Percentiles rank a stretch among this genome's conserved stretches.
These are phyloP conservation scores for Helicolenus hilgendorfi DNA, from an alignment of 2,797 vertebrate genomes.

Conservation along the genomic window DNA sequence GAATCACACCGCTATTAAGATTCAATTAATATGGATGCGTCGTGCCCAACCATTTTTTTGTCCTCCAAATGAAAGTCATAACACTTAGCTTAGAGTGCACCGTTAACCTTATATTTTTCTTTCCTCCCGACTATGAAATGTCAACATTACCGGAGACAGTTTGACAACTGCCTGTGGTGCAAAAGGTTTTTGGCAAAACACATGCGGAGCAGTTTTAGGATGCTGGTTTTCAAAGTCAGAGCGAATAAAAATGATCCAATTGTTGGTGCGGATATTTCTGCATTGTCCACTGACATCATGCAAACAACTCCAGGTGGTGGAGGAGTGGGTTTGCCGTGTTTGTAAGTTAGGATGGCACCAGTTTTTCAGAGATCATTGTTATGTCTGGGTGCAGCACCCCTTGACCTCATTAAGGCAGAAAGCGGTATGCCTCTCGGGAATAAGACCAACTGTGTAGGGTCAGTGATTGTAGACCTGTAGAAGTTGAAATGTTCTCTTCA, in stretches of 20 bases:
- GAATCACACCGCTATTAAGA: neutral
- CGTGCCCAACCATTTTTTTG: neutral
- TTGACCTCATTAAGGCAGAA: conserved; percentile 44
- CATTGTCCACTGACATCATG: neutral
- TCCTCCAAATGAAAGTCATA: neutral
- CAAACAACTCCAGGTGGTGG: neutral
- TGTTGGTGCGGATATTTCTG: conserved; percentile 14
- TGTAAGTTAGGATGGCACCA: neutral
- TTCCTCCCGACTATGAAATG: conserved; percentile 13
- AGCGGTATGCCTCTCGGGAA: conserved; percentile 28
- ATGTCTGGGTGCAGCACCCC: conserved; percentile 23
- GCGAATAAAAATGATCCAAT: neutral
- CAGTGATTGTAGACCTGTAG: conserved; percentile 35
- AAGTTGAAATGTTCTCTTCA: conserved; percentile 56
- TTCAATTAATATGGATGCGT: neutral
- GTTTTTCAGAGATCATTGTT: conserved; percentile 33
- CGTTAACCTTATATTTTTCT: conserved; percentile 4
- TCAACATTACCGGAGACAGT: conserved; percentile 24
- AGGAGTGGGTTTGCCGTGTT: conserved; percentile 7
- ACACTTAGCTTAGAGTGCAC: neutral
- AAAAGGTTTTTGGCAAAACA: conserved; percentile 31
- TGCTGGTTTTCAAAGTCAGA: conserved; percentile 15
- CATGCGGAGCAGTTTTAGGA: conserved; percentile 23
- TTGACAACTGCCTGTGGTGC: conserved; percentile 35
- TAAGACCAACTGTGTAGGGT: conserved; percentile 12